Evolutionary conservation across 2,113 vertebrate genomes (phyloP), one percentile per base, ranked within the genome.

Genomic region (Acrocephalus arundinaceus): DNA sequence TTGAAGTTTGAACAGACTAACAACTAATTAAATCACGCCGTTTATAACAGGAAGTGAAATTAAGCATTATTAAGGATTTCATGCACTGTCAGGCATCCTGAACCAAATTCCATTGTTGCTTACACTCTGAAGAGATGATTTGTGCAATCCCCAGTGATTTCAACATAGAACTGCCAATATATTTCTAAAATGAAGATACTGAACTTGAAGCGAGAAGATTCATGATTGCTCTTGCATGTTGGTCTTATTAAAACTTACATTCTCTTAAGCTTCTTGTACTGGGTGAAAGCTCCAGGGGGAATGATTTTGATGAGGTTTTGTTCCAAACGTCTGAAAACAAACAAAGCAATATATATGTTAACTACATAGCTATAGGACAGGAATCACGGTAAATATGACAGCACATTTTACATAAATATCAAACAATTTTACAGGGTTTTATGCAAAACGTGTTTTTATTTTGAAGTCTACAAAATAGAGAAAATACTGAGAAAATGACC

Each of bases 221-320:
- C 39, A 62, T 45, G 48, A 87, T 80, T 62, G 55, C 83, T 82
- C 31, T 85, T 90, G 62, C 71, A 70, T 25, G 46, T 67, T 75
- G 28, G 51, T 77, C 70, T 73, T 96, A 92, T 78, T 95, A 97
- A 94, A 89, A 97, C 99, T 99, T 97, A 99, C 99, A 99, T 99
- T 96, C 99, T 98, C 96, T 99, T 99, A 78, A 99, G 98, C 91
- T 99, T 99, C 98, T 99, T 99, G 97, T 99, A 99, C 49, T 98
- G 97, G 45, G 98, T 98, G 97, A 99, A 99, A 87, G 99, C 99
- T 98, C 99, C 99, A 20, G 99, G 97, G 12, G 99, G 98, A 96
- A 99, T 98, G 91, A 96, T 97, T 97, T 98, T 99, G 98, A 99
- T 99, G 97, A 99, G 97, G 97, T 99, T 99, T 98, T 99, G 99